These are phyloP conservation scores for Pandemis corylana DNA, from an alignment of 2,888 invertebrate species.

Conservation along the genomic window DNA sequence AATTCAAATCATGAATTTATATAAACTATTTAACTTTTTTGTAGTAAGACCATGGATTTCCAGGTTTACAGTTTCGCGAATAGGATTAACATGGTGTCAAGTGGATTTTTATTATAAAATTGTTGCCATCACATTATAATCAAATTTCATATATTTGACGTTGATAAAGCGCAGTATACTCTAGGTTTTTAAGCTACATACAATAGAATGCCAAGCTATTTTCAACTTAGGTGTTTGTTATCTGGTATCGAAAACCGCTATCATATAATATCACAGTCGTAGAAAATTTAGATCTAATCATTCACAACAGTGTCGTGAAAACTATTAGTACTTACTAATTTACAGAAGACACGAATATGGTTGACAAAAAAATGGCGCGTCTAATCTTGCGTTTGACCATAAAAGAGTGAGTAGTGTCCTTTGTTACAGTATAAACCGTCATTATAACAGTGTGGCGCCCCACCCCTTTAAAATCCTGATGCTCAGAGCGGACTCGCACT, in stretches of 20 bases:
- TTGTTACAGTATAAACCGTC: not conserved
- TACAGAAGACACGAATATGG: not conserved
- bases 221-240: not conserved
- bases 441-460: no score
- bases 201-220: not conserved
- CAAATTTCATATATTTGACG: no score
- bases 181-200: not conserved
- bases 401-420: not conserved
- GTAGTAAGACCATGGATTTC: no score
- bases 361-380: not conserved
- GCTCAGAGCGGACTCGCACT: not conserved
- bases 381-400: not conserved
- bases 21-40: no score
- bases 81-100: no score
- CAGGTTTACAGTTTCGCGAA: no score
- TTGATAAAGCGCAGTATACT: no score
- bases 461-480: no score
- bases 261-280: conserved; percentile 36
- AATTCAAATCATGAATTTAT: no score
- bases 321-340: conserved; percentile 5
- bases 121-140: no score
- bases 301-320: not conserved
- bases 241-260: not conserved
- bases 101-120: no score
- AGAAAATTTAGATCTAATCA: not conserved